Percentiles rank a stretch among this genome's conserved stretches.
These are phyloP conservation scores for Biston stratarius DNA, from an alignment of 2,888 invertebrate species.

Conservation along the genomic window DNA sequence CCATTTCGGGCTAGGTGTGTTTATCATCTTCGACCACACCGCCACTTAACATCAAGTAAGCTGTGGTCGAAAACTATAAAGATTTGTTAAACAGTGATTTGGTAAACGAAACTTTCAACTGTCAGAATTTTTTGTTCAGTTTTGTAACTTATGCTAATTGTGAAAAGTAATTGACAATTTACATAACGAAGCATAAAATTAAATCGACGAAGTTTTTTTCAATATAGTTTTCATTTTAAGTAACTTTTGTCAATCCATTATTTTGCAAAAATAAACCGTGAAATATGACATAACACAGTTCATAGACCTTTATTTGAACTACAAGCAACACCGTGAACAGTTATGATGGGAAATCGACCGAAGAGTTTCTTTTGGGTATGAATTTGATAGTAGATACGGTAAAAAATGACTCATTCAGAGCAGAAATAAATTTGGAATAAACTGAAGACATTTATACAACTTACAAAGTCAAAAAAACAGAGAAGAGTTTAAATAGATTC, in stretches of 20 bases:
- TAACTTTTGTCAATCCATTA: not conserved
- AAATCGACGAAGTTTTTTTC: slow-evolving; percentile 6
- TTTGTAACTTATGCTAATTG: slow-evolving; percentile 8
- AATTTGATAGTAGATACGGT: slow-evolving; percentile 7
- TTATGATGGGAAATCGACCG: slow-evolving; percentile 13
- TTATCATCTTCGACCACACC: no score
- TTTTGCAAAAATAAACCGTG: slow-evolving; percentile 8
- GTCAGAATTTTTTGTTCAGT: slow-evolving; percentile 6
- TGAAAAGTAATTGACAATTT: not conserved
- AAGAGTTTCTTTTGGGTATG: slow-evolving; percentile 9
- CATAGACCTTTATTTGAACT: slow-evolving; percentile 10
- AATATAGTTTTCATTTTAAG: not conserved
- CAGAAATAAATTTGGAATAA: not conserved
- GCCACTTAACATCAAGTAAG: no score
- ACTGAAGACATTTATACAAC: no score
- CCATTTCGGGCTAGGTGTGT: no score
- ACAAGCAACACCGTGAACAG: slow-evolving; percentile 8
- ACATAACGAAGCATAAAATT: slow-evolving; percentile 14
- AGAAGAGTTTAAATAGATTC: no score
- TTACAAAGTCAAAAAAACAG: no score
- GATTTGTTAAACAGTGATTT: slow-evolving; percentile 27
- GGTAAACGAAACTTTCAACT: slow-evolving; percentile 15
- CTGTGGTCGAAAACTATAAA: slow-evolving; percentile 18
- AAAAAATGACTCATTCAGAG: slow-evolving; percentile 9
- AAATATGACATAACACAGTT: slow-evolving; percentile 7